phyloP scores from a whole-genome alignment of 2,113 vertebrate genomes.

The Saccopteryx leptura region DNA sequence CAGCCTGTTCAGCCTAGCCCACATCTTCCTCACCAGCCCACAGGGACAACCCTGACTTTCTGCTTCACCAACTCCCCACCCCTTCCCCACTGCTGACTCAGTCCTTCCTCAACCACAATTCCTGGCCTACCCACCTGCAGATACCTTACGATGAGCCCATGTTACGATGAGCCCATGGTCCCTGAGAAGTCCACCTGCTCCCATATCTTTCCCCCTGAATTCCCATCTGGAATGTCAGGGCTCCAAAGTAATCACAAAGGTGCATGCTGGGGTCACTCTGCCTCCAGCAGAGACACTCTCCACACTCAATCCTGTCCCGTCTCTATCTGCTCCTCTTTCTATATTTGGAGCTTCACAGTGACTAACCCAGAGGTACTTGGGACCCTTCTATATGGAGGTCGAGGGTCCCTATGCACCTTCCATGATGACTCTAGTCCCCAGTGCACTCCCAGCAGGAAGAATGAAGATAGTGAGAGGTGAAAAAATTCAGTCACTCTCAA shows the following conservation, averaged over 20 bases:
- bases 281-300: neutral
- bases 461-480: neutral
- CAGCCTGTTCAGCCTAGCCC: neutral
- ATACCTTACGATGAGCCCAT: neutral
- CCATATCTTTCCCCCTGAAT: neutral
- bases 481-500: neutral
- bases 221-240: neutral
- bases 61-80: neutral
- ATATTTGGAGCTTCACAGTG: neutral
- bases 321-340: neutral
- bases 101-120: neutral
- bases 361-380: neutral
- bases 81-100: neutral
- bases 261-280: neutral
- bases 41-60: neutral
- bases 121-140: neutral
- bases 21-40: neutral
- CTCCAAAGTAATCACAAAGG: neutral
- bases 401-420: neutral
- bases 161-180: neutral
- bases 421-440: neutral
- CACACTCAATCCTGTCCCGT: neutral
- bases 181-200: neutral
- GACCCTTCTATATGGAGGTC: neutral
- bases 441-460: neutral